Evolutionary conservation across 2,888 invertebrate genomes (phyloP).

Genomic region (Adela reaumurella): DNA sequence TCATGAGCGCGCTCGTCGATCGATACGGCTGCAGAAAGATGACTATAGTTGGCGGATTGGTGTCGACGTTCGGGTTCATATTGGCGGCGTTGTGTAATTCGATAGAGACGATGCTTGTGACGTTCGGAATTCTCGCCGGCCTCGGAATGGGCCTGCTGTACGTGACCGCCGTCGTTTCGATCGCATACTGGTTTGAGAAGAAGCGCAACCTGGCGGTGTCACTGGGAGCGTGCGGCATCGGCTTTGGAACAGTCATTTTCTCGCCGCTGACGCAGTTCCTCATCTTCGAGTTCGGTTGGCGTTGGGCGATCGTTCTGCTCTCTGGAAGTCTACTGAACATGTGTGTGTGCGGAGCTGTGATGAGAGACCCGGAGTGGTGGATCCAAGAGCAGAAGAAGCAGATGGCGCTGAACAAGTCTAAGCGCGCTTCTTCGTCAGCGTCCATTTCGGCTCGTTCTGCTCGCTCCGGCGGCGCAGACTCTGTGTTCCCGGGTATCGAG

Average conservation of each 20-base stretch:
- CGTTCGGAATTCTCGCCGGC: slow-evolving; percentile 82
- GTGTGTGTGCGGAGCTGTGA: slow-evolving; percentile 80
- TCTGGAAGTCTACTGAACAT: slow-evolving; percentile 84
- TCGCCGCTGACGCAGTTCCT: slow-evolving; percentile 78
- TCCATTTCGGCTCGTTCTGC: slow-evolving; percentile 47
- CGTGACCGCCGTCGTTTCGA: slow-evolving; percentile 86
- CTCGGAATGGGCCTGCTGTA: slow-evolving; percentile 81
- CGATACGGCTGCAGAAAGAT: slow-evolving; percentile 76
- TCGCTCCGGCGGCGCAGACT: slow-evolving; percentile 49
- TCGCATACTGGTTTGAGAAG: slow-evolving; percentile 91
- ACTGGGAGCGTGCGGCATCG: slow-evolving; percentile 84
- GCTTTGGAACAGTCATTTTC: slow-evolving; percentile 85
- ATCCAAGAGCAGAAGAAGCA: slow-evolving; percentile 61
- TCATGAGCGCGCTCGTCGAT: slow-evolving; percentile 81
- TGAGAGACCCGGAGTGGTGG: slow-evolving; percentile 87
- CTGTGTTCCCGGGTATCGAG: slow-evolving; percentile 61
- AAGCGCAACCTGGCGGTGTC: slow-evolving; percentile 83
- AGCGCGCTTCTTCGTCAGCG: slow-evolving; percentile 47
- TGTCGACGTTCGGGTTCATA: slow-evolving; percentile 73
- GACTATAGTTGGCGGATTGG: slow-evolving; percentile 70
- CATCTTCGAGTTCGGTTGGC: slow-evolving; percentile 75
- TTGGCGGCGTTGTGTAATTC: slow-evolving; percentile 68
- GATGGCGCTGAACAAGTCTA: slow-evolving; percentile 44
- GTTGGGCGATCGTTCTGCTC: slow-evolving; percentile 71
- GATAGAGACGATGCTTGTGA: slow-evolving; percentile 73